Evolutionary conservation across 2,113 vertebrate genomes (phyloP).

Genomic region (Pardalotus punctatus): DNA sequence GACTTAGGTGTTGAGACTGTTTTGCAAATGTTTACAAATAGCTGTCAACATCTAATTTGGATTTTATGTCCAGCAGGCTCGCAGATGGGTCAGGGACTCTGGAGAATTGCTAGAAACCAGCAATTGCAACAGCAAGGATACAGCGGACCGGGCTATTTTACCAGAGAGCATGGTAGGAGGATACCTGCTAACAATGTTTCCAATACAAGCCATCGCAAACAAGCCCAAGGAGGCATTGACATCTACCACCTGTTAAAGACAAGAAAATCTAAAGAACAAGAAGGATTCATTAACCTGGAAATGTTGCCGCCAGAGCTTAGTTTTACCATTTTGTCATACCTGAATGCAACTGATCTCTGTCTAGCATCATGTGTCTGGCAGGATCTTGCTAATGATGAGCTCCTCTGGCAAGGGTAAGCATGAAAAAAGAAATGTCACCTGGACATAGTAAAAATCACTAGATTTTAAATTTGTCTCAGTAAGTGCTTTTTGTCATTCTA

Average conservation of each 20-base stretch:
- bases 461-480: not conserved
- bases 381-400: constrained; percentile 92
- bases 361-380: constrained; percentile 98
- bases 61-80: constrained; percentile 65
- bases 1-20: not conserved
- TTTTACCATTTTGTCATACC: constrained; percentile 96
- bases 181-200: constrained; percentile 62
- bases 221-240: constrained; percentile 85
- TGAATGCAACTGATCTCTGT: constrained; percentile 98
- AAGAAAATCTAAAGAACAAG: constrained; percentile 85
- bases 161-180: constrained; percentile 77
- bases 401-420: constrained; percentile 97
- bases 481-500: not conserved
- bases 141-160: constrained; percentile 77
- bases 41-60: not conserved
- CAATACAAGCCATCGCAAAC: constrained; percentile 72
- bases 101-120: constrained; percentile 95
- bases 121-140: constrained; percentile 90
- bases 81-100: constrained; percentile 98
- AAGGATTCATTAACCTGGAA: constrained; percentile 94
- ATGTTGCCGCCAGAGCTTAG: constrained; percentile 96
- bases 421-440: not conserved
- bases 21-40: not conserved
- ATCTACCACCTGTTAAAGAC: constrained; percentile 90
- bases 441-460: not conserved